These are phyloP conservation scores for Cerceris rybyensis DNA, from an alignment of 2,888 invertebrate species.

Conservation along the genomic window DNA sequence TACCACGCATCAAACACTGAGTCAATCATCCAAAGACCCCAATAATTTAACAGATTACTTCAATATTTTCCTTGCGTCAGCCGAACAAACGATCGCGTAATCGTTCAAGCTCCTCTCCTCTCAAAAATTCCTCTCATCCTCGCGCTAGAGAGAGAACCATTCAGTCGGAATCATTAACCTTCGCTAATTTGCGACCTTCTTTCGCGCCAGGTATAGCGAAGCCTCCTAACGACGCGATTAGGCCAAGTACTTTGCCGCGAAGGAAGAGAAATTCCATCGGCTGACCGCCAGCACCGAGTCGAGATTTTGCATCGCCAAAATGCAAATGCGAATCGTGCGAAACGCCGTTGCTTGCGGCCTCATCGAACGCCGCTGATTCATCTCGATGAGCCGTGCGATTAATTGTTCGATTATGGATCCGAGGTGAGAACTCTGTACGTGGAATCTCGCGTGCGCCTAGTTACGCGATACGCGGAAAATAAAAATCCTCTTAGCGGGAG, in stretches of 20 bases:
- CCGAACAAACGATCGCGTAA: conserved; percentile 23
- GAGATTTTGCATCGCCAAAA: background rate
- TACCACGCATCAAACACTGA: background rate
- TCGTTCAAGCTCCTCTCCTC: background rate
- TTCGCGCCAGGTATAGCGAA: conserved; percentile 22
- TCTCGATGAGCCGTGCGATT: conserved; percentile 52
- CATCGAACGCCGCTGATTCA: conserved; percentile 38
- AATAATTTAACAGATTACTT: conserved; percentile 30
- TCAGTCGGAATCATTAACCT: conserved; percentile 32
- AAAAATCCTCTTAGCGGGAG: conserved; percentile 19
- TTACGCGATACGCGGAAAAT: conserved; percentile 10
- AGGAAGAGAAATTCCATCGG: background rate
- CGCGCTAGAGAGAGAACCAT: conserved; percentile 1
- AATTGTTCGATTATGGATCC: conserved; percentile 43
- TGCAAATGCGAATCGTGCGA: conserved; percentile 31
- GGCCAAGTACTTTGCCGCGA: conserved; percentile 6
- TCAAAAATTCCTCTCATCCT: background rate
- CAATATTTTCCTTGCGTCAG: conserved; percentile 34
- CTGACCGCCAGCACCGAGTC: background rate
- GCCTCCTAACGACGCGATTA: background rate
- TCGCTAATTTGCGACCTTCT: conserved; percentile 36
- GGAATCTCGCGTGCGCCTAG: background rate
- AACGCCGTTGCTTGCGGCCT: conserved; percentile 17
- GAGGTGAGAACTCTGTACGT: conserved; percentile 8
- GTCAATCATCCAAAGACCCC: conserved; percentile 3